Base-by-base conservation (phyloP, 2,797 vertebrate species). In the Salmo trutta region DNA sequence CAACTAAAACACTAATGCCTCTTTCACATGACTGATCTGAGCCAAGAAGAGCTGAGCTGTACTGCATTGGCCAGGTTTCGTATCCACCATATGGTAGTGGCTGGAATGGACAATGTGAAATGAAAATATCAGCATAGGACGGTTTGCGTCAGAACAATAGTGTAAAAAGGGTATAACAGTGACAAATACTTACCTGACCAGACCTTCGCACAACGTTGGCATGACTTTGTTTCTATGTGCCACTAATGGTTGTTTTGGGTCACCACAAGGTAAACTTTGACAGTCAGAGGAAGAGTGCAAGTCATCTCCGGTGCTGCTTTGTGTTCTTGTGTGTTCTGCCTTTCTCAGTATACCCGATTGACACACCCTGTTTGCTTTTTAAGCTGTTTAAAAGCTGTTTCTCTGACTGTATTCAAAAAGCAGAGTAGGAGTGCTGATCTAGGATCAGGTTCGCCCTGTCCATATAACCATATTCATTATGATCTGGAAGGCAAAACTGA, bases 201-300 rank as follows among this genome's bases (percentile, higher is more conserved):
- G 2, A 36, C 52, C n/a, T 24, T 64, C 10, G 10, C 24, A 69
- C 71, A 77, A 54, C 5, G 1, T 75, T 66, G 29, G 59, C 6
- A 24, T 10, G 7, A 29, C 31, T 73, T 75, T 64, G 59, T 27
- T 81, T 77, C 54, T 64, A 71, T 59, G 56, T 71, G 31, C 29
- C 64, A 29, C 27, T 19, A 19, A 33, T 36, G 16, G 29, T 5
- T 31, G 65, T 68, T 33, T 27, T 27, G 15, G 7, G 66, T 68
- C 29, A 68, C 33, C 29, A 68, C 4, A 21, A 59, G 41, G 41
- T 47, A 1, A 14, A 47, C 41, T 12, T 47, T 47, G 41, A 47
- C 41, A 47, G 41, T 14, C 10, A 19, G 6, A 19, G 5, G 6
- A 59, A 59, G 17, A 59, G 56, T 59, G 56, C 56, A 21, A 21